Evolutionary conservation across 2,797 vertebrate genomes (phyloP), one percentile per base, ranked within the genome.

Genomic region (Mycteria americana): DNA sequence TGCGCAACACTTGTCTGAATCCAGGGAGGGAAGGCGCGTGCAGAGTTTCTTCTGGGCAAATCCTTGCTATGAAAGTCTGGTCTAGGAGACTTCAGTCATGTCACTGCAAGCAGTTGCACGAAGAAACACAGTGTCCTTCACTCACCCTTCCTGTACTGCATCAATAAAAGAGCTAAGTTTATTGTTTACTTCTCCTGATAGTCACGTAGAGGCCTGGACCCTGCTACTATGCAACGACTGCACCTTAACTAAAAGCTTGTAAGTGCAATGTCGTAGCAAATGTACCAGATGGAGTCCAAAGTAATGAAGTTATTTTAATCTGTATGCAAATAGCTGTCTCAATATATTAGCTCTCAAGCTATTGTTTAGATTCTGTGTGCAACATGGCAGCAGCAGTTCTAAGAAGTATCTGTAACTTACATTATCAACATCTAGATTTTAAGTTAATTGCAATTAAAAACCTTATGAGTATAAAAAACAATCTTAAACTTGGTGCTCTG

Each of bases 1-100:
- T 30, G n/a, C 0, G 0, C 53, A 68, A 18, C 21, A 5, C 39
- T 7, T 56, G 4, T 25, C 37, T 17, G 46, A 48, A 53, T 11
- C n/a, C 0, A 6, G 4, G 16, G 5, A 1, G 3, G 5, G 5
- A 54, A 74, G 24, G 22, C 0, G 0, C 1, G 2, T 4, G 5
- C 37, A 16, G 18, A 59, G 48, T 8, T 76, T 24, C n/a, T n/a
- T 48, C 74, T 10, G 7, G 41, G 65, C 31, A 64, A 77, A 48
- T 33, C 45, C 73, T 64, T 39, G 48, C 68, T 53, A 30, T 0
- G 2, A 39, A 78, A 73, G 43, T 54, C 59, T 54, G 70, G 74
- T 63, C 21, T 35, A 77, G 48, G 35, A 85, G 43, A 86, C 35
- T 56, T 56, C 25, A 45, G 21, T 12, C 28, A 45, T 0, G 5